Conservation (phyloP, 2,797 vertebrate species). For the Austrolebias charrua region DNA sequence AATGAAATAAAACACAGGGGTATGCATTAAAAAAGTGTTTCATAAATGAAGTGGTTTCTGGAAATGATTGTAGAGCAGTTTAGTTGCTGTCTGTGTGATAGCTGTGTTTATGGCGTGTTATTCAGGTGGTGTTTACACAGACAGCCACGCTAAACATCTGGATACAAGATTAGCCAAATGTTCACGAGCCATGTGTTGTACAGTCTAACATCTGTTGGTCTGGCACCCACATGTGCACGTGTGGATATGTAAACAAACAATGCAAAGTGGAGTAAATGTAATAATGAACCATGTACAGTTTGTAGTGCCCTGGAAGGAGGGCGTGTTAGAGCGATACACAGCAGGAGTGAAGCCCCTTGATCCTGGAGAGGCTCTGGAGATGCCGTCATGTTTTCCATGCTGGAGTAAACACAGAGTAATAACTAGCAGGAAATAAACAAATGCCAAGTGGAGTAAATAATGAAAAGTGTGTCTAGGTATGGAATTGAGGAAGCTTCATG, state of each 20-base stretch:
- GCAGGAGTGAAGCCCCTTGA: conserved; percentile 39
- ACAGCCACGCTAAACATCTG: conserved; percentile 35
- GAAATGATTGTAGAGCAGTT: not conserved
- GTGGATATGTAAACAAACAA: conserved; percentile 6
- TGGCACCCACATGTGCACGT: conserved; percentile 24
- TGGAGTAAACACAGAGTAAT: conserved; percentile 31
- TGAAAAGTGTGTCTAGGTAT: conserved; percentile 16
- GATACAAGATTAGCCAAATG: conserved; percentile 60
- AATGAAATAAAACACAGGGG: too few species aligned
- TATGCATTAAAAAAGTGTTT: too few species aligned
- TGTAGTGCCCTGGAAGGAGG: conserved; percentile 27
- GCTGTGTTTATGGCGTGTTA: conserved; percentile 27
- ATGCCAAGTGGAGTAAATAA: conserved; percentile 41
- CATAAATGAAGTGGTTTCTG: too few species aligned
- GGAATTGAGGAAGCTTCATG: conserved; percentile 42
- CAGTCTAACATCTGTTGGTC: conserved; percentile 54
- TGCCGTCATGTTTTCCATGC: conserved; percentile 68
- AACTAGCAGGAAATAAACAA: conserved; percentile 48
- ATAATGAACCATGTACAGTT: conserved; percentile 55
- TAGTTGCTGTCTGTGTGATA: conserved; percentile 20
- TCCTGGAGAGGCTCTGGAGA: conserved; percentile 47
- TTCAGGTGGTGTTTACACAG: conserved; percentile 19
- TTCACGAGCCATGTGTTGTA: conserved; percentile 44
- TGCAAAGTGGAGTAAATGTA: conserved; percentile 16
- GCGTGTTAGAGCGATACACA: conserved; percentile 52